These are phyloP conservation scores for Clepsis dumicolana DNA, from an alignment of 2,888 invertebrate genomes.

Conservation along the genomic window DNA sequence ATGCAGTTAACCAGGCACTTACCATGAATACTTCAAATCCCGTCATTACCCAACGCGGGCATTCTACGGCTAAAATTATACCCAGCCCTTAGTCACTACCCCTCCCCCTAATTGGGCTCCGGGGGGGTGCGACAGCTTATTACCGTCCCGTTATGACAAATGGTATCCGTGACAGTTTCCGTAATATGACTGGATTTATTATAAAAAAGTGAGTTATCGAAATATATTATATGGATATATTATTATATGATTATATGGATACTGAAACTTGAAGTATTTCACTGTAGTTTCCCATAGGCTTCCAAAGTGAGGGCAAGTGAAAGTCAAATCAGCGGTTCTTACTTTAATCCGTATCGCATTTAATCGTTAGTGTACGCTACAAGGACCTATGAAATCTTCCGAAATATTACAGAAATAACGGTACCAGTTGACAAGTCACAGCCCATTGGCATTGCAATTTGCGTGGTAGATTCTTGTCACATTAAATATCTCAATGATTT, in stretches of 20 bases:
- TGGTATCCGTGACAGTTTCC: conserved; percentile 20
- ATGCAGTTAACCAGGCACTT: background rate
- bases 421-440: too few species aligned
- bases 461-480: too few species aligned
- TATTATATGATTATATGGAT: too few species aligned
- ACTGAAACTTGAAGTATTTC: background rate
- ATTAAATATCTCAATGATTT: too few species aligned
- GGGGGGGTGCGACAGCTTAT: conserved; percentile 24
- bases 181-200: conserved; percentile 5
- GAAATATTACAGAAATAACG: too few species aligned
- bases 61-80: background rate
- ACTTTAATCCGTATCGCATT: too few species aligned
- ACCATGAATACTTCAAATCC: background rate
- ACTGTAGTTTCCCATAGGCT: background rate
- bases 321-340: too few species aligned
- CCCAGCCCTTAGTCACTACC: background rate
- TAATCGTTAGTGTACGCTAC: too few species aligned
- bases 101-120: conserved; percentile 26
- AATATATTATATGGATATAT: background rate
- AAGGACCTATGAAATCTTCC: too few species aligned
- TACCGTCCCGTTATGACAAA: conserved; percentile 30
- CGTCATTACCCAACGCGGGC: conserved; percentile 1
- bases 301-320: background rate
- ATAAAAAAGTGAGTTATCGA: background rate
- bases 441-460: too few species aligned